phyloP scores from a whole-genome alignment of 2,888 invertebrate genomes.

The Drosophila mulleri region DNA sequence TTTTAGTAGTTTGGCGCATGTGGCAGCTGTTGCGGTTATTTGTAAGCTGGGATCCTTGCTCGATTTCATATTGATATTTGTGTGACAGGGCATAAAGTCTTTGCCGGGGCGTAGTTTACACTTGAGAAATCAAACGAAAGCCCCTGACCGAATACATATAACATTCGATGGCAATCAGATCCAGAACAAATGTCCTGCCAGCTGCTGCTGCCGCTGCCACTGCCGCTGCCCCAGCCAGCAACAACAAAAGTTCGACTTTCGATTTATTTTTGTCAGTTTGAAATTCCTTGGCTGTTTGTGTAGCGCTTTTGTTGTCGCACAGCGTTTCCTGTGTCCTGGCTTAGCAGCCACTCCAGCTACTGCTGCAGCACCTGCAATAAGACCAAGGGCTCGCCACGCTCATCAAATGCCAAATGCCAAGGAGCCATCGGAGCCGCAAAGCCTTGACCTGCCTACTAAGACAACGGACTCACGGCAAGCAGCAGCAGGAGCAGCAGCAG shows the following conservation, averaged over 20 bases:
- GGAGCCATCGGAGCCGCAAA: constrained; percentile 41
- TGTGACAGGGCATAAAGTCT: constrained; percentile 58
- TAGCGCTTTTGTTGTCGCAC: constrained; percentile 61
- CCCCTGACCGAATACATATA: constrained; percentile 48
- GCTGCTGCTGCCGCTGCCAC: constrained; percentile 46
- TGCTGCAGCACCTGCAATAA: constrained; percentile 57
- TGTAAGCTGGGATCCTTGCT: constrained; percentile 36
- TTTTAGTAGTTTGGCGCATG: constrained; percentile 53
- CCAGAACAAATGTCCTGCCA: constrained; percentile 73
- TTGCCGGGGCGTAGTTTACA: constrained; percentile 62
- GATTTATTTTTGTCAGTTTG: constrained; percentile 72
- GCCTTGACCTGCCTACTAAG: constrained; percentile 60
- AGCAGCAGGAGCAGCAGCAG: neutral
- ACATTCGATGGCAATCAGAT: constrained; percentile 48
- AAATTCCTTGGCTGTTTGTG: constrained; percentile 61
- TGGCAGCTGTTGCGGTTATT: constrained; percentile 55
- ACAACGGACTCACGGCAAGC: constrained; percentile 28
- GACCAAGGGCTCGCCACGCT: constrained; percentile 46
- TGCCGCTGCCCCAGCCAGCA: constrained; percentile 19
- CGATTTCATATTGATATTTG: constrained; percentile 74
- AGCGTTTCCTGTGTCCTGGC: constrained; percentile 40
- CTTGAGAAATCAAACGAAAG: constrained; percentile 77
- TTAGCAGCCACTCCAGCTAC: constrained; percentile 18
- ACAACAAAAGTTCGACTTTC: constrained; percentile 68
- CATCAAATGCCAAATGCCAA: constrained; percentile 73